phyloP scores from a whole-genome alignment of 53 echinoderm and acorn worm species.

The Glandiceps talaboti region DNA sequence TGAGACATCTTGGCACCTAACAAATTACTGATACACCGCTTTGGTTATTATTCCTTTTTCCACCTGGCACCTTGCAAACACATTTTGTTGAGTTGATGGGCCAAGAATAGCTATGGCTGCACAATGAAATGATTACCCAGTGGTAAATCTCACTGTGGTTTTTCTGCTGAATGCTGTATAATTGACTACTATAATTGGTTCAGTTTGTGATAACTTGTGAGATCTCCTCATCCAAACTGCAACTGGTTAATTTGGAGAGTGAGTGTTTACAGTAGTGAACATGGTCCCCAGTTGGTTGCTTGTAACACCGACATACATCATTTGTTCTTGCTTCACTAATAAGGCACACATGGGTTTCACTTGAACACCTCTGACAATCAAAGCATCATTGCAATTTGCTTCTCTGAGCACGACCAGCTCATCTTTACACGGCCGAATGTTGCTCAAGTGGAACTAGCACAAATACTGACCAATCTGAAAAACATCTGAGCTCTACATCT shows the following conservation, averaged over 20 bases:
- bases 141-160: too few relatives aligned
- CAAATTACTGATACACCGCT: too few relatives aligned
- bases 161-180: not conserved
- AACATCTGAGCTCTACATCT: not conserved
- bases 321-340: not conserved
- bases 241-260: too few relatives aligned
- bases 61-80: too few relatives aligned
- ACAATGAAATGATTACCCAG: too few relatives aligned
- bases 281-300: not conserved
- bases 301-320: not conserved
- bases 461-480: not conserved
- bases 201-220: not conserved
- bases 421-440: too few relatives aligned
- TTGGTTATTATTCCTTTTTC: too few relatives aligned
- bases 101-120: too few relatives aligned
- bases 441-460: not conserved
- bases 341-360: not conserved
- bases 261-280: not conserved
- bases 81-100: too few relatives aligned
- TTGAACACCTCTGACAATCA: not conserved
- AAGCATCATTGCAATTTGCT: not conserved
- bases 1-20: too few relatives aligned
- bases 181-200: not conserved
- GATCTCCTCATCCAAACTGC: too few relatives aligned
- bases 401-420: not conserved